These are phyloP conservation scores for Chironomus tentans DNA, from an alignment of 2,888 invertebrate genomes.

Conservation along the genomic window DNA sequence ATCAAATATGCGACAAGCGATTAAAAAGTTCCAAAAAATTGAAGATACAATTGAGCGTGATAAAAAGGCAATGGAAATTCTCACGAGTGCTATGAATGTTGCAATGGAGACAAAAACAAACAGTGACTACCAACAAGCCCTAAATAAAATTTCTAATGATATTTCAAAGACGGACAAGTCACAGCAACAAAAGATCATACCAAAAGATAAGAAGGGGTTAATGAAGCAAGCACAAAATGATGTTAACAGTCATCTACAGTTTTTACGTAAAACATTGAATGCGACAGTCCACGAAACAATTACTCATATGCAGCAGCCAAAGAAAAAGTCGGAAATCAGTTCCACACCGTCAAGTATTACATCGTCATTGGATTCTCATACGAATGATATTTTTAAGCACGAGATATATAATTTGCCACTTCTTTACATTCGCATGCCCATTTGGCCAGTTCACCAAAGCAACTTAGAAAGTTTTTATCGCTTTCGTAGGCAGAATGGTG, in stretches of 20 bases:
- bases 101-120: constrained; percentile 33
- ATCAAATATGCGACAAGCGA: constrained; percentile 30
- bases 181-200: not conserved
- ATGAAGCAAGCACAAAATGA: not conserved
- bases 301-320: not conserved
- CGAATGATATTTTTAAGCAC: constrained; percentile 1
- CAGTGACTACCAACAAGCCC: constrained; percentile 32
- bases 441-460: not conserved
- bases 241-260: not conserved
- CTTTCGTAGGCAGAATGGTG: constrained; percentile 26
- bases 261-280: not conserved
- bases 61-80: constrained; percentile 35
- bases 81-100: constrained; percentile 36
- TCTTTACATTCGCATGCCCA: constrained; percentile 6
- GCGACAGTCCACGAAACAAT: not conserved
- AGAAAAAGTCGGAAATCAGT: constrained; percentile 13
- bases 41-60: constrained; percentile 37
- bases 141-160: not conserved
- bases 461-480: constrained; percentile 8
- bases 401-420: constrained; percentile 3
- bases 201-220: not conserved
- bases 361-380: not conserved
- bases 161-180: not conserved
- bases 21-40: constrained; percentile 35
- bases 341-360: constrained; percentile 10